A percentile compares a stretch with the other conserved stretches of the same genome.
These are phyloP conservation scores for Sylvia borin DNA, from an alignment of 2,797 vertebrate species.

Conservation along the genomic window DNA sequence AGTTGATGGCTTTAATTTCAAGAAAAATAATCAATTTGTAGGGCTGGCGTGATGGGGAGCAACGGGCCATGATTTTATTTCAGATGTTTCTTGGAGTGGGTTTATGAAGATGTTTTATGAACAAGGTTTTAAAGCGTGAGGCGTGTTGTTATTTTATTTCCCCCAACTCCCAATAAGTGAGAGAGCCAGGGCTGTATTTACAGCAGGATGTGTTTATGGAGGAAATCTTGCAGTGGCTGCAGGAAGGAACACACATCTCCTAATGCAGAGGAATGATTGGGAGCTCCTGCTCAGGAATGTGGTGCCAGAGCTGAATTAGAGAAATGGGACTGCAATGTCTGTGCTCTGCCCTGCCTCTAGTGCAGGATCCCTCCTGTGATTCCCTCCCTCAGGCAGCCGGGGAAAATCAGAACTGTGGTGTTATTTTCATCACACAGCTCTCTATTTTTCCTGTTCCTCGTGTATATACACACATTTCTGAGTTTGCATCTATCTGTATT, in stretches of 20 bases:
- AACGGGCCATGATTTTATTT: not conserved
- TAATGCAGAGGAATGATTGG: not conserved
- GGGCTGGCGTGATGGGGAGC: not conserved
- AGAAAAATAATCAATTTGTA: not conserved
- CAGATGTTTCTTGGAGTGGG: not conserved
- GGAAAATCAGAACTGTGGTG: conserved; percentile 28
- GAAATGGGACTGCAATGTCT: not conserved
- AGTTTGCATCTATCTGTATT: accelerated
- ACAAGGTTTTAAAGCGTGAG: not conserved
- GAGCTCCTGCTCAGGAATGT: not conserved
- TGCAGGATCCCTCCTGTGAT: conserved; percentile 18
- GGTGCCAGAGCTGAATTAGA: not conserved
- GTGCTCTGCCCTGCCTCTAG: not conserved
- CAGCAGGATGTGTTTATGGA: not conserved
- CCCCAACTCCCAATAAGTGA: not conserved
- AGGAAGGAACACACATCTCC: not conserved
- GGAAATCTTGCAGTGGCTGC: not conserved
- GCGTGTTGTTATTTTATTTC: not conserved
- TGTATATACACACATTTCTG: accelerated
- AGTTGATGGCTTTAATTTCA: conserved; percentile 35
- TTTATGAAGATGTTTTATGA: conserved; percentile 31
- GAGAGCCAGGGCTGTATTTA: not conserved
- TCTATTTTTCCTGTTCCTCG: not conserved
- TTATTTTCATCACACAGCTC: not conserved
- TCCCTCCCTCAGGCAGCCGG: not conserved